Base-by-base conservation (phyloP, 2,888 invertebrate genomes). In the Stomorhina lunata region DNA sequence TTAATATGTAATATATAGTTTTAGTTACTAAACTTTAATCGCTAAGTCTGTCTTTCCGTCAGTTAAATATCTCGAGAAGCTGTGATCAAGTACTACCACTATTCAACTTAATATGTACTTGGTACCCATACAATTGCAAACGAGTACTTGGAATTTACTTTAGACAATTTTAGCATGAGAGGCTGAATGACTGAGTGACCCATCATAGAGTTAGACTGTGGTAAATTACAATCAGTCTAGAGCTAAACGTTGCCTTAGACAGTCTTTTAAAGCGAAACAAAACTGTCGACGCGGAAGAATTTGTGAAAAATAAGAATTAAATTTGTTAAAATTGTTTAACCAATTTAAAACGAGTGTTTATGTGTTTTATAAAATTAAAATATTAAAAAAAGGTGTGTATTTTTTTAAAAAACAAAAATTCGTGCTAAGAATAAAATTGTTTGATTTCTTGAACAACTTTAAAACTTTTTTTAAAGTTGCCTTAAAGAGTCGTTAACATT, bases 191-290 rank as follows among this genome's bases (percentile, higher is more conserved):
- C 20, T 63, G 48, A 50, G 43, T 76, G 65, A 65, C 66, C 69
- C 53, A 59, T 71, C 65, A 43, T 76, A 71, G 57, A 71, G 22
- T 37, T 17, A 77, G 63, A 59, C 65, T 34, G 25, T 43, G n/a
- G 27, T 37, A 27, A 17, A 7, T 40, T 76, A 50, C 43, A 53
- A 59, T 76, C 82, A 82, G 82, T 82, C 82, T 82, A 82, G 34
- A 80, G 75, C 59, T 53, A 71, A 80, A 76, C 82, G 65, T 82
- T 82, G 82, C 57, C 82, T 65, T 45, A 82, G 65, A 80, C 71
- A 76, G 82, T 80, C 34, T 37, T 48, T n/a, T n/a, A n/a, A n/a
- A n/a, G n/a, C 7, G 53, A 12, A 17, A 20, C 15, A 20, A 17
- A 37, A 75, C 80, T 73, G 71, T 76, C 75, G 71, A 43, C 40